Evolutionary conservation across 2,113 vertebrate genomes (phyloP), one percentile per base, ranked within the genome.

Genomic region (Panthera uncia): DNA sequence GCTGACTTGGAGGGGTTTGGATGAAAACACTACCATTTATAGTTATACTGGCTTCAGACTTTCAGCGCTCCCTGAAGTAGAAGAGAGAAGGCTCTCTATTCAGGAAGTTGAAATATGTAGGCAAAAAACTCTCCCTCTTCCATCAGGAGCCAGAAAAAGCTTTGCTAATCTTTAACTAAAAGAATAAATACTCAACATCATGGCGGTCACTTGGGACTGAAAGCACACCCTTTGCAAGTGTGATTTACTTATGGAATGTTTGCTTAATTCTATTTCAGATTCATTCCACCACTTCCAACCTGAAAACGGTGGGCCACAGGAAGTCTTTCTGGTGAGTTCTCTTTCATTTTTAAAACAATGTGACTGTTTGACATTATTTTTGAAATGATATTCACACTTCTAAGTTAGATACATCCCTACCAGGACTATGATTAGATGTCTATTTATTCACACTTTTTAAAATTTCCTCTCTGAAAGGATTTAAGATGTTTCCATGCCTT

Each of bases 1-100:
- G 13, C 85, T 21, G 63, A 84, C 76, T 92, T 76, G 73, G 41
- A 74, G 55, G 61, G 57, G 33, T 89, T 95, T 93, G 89, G 89
- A 90, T 3, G 52, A 89, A 96, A 98, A 90, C 97, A 97, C 97
- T 96, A 90, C 97, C 97, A 94, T 97, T 97, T 98, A 98, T 97
- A 97, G 95, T 97, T 94, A 97, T 33, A 23, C 83, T 96, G 81
- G 95, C 63, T 61, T 95, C 76, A 73, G 71, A 68, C 91, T 71
- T 81, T 45, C 71, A 78, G 89, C 68, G 21, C 96, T 76, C 83
- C 91, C 95, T 69, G 29, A 89, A 93, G 95, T 80, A 85, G 50
- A 95, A 63, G 95, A 89, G 89, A 95, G 65, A 93, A 48, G 68
- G 71, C 71, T 71, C 74, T 97, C 63, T 83, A 23, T 80, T 96